Base-by-base conservation (phyloP, 2,797 vertebrate species). In the Paratrypauchen microcephalus region DNA sequence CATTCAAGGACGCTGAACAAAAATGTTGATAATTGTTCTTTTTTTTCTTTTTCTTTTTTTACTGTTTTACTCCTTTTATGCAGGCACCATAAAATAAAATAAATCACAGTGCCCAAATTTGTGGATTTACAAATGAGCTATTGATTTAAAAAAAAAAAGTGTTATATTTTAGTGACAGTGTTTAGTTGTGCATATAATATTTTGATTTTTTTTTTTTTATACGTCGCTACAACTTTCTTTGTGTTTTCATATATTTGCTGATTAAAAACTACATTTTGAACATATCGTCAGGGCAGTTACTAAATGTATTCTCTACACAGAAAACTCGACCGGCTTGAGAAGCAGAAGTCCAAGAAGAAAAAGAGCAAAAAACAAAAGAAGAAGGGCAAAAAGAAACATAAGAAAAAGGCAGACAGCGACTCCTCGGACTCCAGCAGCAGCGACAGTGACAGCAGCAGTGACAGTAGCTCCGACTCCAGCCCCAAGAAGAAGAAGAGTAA, bases 271-370 rank as follows among this genome's bases (percentile, higher is more conserved):
- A 9, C 4, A 59, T 0, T 30, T 59, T 30, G 0, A 39, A 0
- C 50, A 5, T 77, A 16, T 7, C 64, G 3, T 19, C 2, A 9
- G 5, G 1, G 58, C 18, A 59, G n/a, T 58, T 4, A 60, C 18
- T 52, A 61, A 26, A 54, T 69, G 41, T 59, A 13, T 24, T 67
- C 13, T 71, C 57, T 82, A 66, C 61, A 56, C 76, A 99, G 98
- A 91, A 99, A 99, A 90, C 92, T 99, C 13, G 98, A 99, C 87
- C 96, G 94, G 54, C 92, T 99, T 57, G 97, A 99, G 69, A 97
- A 96, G 87, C 92, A 96, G 80, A 96, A 95, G 80, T 90, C 92
- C 73, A 96, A 97, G 90, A 92, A 92, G 39, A 91, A 98, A 85
- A 97, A 96, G 90, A 95, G 95, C 83, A 96, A 93, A 71, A 87